Evolutionary conservation across 2,113 vertebrate species (phyloP).

Genomic region (Bettongia penicillata): DNA sequence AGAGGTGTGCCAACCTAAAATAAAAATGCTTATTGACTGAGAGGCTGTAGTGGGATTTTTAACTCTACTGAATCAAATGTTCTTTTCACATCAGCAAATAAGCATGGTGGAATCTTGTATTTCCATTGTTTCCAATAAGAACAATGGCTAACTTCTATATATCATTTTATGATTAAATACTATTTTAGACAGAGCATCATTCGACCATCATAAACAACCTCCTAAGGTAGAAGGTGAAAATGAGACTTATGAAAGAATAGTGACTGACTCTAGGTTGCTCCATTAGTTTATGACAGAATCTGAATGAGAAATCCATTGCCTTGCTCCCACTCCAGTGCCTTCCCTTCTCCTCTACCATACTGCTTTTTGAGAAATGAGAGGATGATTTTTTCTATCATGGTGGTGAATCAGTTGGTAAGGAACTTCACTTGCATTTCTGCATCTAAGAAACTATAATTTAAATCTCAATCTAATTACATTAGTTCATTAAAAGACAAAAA

Average conservation of each 20-base stretch:
- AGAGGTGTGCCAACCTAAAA: neutral
- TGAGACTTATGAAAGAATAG: neutral
- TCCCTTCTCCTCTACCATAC: neutral
- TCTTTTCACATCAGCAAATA: neutral
- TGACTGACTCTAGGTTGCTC: neutral
- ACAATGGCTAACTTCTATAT: neutral
- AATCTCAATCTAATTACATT: neutral
- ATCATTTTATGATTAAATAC: neutral
- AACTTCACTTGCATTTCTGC: neutral
- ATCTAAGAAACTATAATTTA: neutral
- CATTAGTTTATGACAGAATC: neutral
- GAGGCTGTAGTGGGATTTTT: neutral
- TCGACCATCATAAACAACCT: neutral
- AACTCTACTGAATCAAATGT: neutral
- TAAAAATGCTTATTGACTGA: neutral
- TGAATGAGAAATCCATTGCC: neutral
- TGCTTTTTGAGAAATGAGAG: neutral
- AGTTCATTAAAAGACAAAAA: constrained; percentile 2
- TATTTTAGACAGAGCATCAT: neutral
- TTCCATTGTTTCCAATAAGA: neutral
- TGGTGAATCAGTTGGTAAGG: neutral
- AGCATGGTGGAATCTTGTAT: neutral
- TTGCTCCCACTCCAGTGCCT: neutral
- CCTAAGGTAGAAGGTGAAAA: neutral
- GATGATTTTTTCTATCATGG: neutral